phyloP scores from a whole-genome alignment of 2,113 vertebrate genomes.

The Alces alces region DNA sequence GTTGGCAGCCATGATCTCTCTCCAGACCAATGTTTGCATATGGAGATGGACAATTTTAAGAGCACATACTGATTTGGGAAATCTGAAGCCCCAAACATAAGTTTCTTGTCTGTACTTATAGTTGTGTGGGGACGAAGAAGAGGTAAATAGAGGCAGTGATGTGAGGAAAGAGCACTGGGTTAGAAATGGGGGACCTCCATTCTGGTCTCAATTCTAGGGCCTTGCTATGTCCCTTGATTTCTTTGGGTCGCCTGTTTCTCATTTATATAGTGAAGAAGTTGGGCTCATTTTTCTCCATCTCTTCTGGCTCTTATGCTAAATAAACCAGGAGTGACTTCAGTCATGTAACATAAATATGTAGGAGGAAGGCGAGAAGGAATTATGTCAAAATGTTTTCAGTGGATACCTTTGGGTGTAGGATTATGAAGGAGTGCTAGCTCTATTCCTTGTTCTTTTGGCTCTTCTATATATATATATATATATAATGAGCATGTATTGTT shows the following conservation, averaged over 20 bases:
- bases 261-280: neutral
- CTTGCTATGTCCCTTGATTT: neutral
- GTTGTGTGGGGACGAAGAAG: neutral
- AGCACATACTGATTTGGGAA: neutral
- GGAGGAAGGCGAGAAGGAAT: neutral
- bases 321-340: constrained; percentile 6
- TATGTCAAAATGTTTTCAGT: neutral
- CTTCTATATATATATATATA: neutral
- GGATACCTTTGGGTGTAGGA: neutral
- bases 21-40: neutral
- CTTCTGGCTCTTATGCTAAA: neutral
- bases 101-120: constrained; percentile 20
- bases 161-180: neutral
- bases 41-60: neutral
- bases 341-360: neutral
- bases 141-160: neutral
- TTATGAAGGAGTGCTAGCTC: neutral
- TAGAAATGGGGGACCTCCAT: neutral
- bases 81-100: neutral
- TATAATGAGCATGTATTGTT: neutral
- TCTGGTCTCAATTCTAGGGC: neutral
- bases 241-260: neutral
- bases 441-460: constrained; percentile 3
- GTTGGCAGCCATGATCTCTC: neutral
- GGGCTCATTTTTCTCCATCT: neutral